phyloP scores from a whole-genome alignment of 2,113 vertebrate genomes.

The Eretmochelys imbricata region DNA sequence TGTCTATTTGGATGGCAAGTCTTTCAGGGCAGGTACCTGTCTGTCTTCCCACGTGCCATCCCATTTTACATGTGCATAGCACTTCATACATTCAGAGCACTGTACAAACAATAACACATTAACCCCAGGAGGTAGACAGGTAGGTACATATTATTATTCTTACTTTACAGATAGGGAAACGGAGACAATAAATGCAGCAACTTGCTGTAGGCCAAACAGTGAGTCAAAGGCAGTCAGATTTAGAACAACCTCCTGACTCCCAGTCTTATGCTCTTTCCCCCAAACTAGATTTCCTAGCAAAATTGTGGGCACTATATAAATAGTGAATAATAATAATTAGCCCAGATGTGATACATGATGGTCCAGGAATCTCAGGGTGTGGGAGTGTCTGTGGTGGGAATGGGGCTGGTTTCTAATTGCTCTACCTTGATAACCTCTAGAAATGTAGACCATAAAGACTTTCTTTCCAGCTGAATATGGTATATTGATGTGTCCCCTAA shows the following conservation, averaged over 20 bases:
- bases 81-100: too few species aligned
- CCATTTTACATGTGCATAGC: not conserved
- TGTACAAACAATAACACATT: not conserved
- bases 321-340: not conserved
- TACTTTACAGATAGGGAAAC: not conserved
- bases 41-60: too few species aligned
- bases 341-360: not conserved
- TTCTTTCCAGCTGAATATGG: conserved; percentile 40
- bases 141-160: not conserved
- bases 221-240: not conserved
- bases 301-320: not conserved
- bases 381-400: not conserved
- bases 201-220: not conserved
- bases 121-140: not conserved
- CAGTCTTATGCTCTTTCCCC: not conserved
- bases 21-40: not conserved
- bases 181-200: not conserved
- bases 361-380: not conserved
- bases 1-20: not conserved
- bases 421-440: conserved; percentile 78
- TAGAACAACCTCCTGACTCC: not conserved
- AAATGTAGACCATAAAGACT: conserved; percentile 76
- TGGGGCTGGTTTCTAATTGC: not conserved
- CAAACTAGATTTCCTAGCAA: not conserved
- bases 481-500: conserved; percentile 20